Conservation (phyloP, 2,797 vertebrate species). For the Acestrorhynchus altus region DNA sequence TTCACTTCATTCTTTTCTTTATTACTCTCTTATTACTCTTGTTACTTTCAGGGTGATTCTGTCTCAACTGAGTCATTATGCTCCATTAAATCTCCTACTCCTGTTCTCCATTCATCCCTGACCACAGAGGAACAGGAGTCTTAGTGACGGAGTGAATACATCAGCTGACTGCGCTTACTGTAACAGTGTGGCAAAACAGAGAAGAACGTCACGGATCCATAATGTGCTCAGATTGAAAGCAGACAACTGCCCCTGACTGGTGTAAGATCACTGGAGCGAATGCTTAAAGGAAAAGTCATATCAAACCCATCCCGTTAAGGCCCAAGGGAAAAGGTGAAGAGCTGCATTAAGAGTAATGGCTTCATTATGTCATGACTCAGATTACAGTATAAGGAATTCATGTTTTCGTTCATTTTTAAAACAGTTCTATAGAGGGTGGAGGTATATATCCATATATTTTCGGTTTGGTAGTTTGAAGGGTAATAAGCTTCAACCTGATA, state of each 20-base stretch:
- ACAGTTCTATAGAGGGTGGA: neutral
- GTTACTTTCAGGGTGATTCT: neutral
- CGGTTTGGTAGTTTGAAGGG: neutral
- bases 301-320: neutral
- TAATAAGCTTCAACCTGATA: no score
- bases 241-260: neutral
- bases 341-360: neutral
- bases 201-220: neutral
- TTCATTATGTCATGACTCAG: neutral
- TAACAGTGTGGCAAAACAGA: conserved; percentile 26
- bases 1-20: neutral
- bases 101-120: neutral
- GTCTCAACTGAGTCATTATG: neutral
- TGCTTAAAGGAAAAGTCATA: conserved; percentile 1
- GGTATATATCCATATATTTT: neutral
- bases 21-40: neutral
- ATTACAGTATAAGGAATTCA: neutral
- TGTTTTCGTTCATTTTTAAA: neutral
- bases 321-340: conserved; percentile 4
- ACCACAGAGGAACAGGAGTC: conserved; percentile 28
- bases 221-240: neutral
- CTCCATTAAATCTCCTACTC: conserved; percentile 9
- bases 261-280: conserved; percentile 13
- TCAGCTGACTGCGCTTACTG: conserved; percentile 43
- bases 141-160: conserved; percentile 21